phyloP scores from a whole-genome alignment of 1,140 invertebrate genomes.

The Caenorhabditis remanei region DNA sequence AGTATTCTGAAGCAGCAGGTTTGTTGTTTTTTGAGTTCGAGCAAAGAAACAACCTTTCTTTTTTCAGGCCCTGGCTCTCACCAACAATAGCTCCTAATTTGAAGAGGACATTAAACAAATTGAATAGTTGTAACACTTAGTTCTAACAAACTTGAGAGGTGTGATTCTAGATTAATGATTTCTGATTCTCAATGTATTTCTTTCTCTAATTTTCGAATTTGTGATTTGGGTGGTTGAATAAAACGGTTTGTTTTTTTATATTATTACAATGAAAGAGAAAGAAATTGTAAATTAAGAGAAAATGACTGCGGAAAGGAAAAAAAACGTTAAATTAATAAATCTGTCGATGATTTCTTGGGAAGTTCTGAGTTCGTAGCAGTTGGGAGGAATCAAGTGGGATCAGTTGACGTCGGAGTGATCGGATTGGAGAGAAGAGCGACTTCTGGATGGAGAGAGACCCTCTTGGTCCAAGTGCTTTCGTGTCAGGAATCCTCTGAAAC shows the following conservation, averaged over 20 bases:
- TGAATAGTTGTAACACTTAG: neutral
- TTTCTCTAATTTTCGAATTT: neutral
- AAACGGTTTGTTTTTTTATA: neutral
- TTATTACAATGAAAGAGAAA: neutral
- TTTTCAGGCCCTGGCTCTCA: neutral
- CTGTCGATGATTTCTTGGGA: neutral
- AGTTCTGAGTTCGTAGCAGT: no score
- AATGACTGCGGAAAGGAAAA: neutral
- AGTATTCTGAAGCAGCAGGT: slow-evolving; percentile 23
- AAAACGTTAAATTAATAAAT: neutral
- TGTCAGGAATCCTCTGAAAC: slow-evolving; percentile 74
- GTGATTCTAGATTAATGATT: no score
- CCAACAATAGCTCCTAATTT: neutral
- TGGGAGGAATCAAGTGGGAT: neutral
- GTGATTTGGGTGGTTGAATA: neutral
- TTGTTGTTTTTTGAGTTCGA: neutral
- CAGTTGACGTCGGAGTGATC: slow-evolving; percentile 64
- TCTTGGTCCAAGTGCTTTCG: slow-evolving; percentile 74
- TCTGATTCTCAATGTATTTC: neutral
- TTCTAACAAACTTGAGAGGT: no score
- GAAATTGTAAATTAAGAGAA: neutral
- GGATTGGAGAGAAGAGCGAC: slow-evolving; percentile 70
- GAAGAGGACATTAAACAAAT: neutral
- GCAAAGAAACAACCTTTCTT: no score
- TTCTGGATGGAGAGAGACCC: slow-evolving; percentile 72